phyloP scores from a whole-genome alignment of 2,888 invertebrate species.

The Lasioglossum leucozonium region DNA sequence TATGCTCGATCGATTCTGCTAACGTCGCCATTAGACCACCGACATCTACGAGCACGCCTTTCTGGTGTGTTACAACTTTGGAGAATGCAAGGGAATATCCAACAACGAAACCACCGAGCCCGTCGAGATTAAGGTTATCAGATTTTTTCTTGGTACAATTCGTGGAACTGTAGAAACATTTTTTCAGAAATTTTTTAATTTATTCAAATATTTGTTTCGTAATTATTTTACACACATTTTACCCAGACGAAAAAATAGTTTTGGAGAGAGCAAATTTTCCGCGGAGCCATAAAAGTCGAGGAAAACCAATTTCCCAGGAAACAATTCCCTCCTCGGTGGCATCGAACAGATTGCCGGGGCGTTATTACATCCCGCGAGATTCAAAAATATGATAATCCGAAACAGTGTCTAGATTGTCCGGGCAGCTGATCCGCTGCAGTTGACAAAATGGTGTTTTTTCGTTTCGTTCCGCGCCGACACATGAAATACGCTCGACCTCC shows the following conservation, averaged over 20 bases:
- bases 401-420: conserved; percentile 9
- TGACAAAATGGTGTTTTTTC: conserved; percentile 42
- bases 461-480: conserved; percentile 25
- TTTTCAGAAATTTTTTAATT: too few species aligned
- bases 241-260: background rate
- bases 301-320: background rate
- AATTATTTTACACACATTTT: background rate
- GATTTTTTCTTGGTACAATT: too few species aligned
- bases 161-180: too few species aligned
- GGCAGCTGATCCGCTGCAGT: background rate
- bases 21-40: background rate
- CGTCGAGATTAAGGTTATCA: too few species aligned
- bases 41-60: too few species aligned
- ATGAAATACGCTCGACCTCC: conserved; percentile 26
- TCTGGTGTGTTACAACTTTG: background rate
- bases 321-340: background rate
- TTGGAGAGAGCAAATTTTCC: background rate
- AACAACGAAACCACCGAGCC: too few species aligned
- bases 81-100: too few species aligned
- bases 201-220: too few species aligned
- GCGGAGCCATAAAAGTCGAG: background rate
- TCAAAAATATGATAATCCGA: background rate
- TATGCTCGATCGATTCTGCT: background rate
- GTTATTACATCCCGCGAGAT: conserved; percentile 12
- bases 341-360: background rate